Percentiles rank a stretch among this genome's conserved stretches.
Conservation (phyloP, 2,797 vertebrate species). For the Octomys mimax region DNA sequence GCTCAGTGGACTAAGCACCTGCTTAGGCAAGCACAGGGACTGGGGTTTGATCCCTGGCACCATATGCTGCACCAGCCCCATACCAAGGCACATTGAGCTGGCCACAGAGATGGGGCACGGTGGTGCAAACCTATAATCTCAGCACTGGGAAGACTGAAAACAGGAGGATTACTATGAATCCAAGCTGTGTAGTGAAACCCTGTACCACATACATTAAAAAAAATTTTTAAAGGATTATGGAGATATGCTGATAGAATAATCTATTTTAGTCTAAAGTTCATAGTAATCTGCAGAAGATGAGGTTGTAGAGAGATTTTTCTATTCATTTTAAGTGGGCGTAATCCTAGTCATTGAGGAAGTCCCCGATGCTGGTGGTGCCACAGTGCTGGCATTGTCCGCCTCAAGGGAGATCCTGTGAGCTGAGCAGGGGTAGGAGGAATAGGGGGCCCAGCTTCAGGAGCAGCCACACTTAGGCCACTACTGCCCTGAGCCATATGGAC, state of each 20-base stretch:
- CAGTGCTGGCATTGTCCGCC: neutral
- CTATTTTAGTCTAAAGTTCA: too few species aligned
- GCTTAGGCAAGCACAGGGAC: too few species aligned
- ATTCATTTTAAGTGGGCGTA: neutral
- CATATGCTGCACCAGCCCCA: too few species aligned
- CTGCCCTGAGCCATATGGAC: neutral
- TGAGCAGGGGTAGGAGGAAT: accelerated
- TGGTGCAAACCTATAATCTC: too few species aligned
- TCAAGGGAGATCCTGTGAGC: neutral
- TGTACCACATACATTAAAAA: too few species aligned
- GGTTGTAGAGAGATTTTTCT: neutral
- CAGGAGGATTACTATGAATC: too few species aligned
- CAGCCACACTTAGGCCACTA: accelerated
- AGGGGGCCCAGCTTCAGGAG: neutral
- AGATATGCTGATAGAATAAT: neutral
- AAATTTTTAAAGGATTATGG: neutral
- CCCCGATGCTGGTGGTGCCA: accelerated
- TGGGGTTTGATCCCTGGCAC: too few species aligned
- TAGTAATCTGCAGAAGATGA: neutral
- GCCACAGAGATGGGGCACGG: too few species aligned
- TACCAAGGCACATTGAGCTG: too few species aligned
- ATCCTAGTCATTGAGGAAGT: neutral
- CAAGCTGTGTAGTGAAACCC: too few species aligned
- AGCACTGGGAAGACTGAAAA: too few species aligned
- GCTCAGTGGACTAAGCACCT: too few species aligned